Evolutionary conservation across 2,113 vertebrate species (phyloP), one percentile per base, ranked within the genome.

Genomic region (Phyllopteryx taeniolatus): DNA sequence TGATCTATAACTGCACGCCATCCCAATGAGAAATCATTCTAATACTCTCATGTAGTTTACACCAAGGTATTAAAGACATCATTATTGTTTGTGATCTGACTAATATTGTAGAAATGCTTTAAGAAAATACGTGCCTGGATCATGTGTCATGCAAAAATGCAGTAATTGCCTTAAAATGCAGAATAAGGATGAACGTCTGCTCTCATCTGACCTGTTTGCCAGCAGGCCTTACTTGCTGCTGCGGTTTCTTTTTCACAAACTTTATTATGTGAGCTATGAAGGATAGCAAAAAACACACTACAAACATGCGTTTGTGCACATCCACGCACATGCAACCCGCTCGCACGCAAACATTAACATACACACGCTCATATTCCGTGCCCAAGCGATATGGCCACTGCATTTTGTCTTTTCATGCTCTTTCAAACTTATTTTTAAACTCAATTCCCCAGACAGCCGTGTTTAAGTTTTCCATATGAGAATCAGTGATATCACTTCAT

Each of bases 321-420:
- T 13, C 12, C 1, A 47, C 4, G 13, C 46, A 14, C 14, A 17
- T 49, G 4, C 47, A 49, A 14, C 13, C 78, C 66, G 49, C 70
- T 61, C 31, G 44, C 27, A 65, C 19, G 43, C 44, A 72, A 60
- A 46, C 62, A 76, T 44, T 39, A 39, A 69, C 68, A 54, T 71
- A 76, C 57, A 62, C 22, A 56, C 59, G 77, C 64, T 62, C 63
- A 64, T 2, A 33, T 12, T 44, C 59, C 88, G 89, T 92, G 91
- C 79, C 87, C 87, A 90, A 92, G 86, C 85, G 81, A 89, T 91
- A 88, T 76, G 74, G 79, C 85, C 83, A 75, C 81, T 87, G 83
- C 54, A 76, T 79, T 86, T 80, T 81, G 76, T 70, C 80, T 77
- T 80, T 86, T 83, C 72, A 59, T 77, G 77, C 67, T 67, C 74